phyloP scores from a whole-genome alignment of 2,888 invertebrate genomes.

The Cephonodes hylas region DNA sequence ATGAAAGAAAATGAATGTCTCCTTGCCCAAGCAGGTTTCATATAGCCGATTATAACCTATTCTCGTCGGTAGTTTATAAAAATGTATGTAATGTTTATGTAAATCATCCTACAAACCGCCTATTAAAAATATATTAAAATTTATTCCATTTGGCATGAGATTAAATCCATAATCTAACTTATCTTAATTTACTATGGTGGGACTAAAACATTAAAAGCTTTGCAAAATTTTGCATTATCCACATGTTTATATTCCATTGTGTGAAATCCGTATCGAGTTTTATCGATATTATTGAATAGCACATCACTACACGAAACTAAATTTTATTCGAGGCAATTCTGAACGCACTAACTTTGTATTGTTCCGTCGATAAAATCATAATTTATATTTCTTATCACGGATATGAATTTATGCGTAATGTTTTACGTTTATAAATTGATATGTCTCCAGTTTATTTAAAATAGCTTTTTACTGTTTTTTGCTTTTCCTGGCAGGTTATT shows the following conservation, averaged over 20 bases:
- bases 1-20: no score
- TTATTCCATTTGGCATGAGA: no score
- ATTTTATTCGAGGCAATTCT: slow-evolving; percentile 8
- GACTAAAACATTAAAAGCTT: neutral
- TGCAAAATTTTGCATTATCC: neutral
- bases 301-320: slow-evolving; percentile 6
- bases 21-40: no score
- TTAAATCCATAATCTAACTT: no score
- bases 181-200: neutral
- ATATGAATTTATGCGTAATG: slow-evolving; percentile 5
- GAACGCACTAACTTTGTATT: slow-evolving; percentile 9
- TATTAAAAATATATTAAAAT: no score
- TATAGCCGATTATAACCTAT: no score
- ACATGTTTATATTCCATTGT: neutral
- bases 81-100: no score
- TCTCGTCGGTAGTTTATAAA: no score
- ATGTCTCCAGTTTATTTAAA: neutral
- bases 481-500: neutral
- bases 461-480: no score
- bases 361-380: slow-evolving; percentile 7
- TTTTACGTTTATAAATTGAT: neutral
- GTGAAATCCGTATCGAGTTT: neutral
- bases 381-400: slow-evolving; percentile 5
- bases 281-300: neutral
- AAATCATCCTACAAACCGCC: no score